Conservation (phyloP, 1,140 invertebrate genomes). For the Drosophila sturtevanti region DNA sequence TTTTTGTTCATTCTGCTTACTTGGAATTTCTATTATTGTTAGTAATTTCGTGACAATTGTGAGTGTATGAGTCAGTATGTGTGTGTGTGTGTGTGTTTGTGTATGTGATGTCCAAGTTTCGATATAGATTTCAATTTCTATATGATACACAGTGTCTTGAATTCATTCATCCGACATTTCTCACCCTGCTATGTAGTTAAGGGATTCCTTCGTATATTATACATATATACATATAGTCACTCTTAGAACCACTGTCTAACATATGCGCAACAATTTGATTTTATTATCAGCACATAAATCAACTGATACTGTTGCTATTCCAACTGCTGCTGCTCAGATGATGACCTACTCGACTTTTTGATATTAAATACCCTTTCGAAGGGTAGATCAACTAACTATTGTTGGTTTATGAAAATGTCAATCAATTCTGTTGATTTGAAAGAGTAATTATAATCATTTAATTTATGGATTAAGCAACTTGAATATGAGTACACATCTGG, state of each 20-base stretch:
- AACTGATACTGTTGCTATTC: conserved; percentile 30
- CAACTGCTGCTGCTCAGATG: neutral
- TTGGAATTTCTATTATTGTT: conserved; percentile 57
- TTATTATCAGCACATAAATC: conserved; percentile 70
- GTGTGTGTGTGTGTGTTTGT: too few species aligned
- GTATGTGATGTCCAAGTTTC: too few species aligned
- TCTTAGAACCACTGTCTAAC: neutral
- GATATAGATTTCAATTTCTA: neutral
- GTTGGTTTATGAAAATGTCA: too few species aligned
- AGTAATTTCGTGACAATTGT: conserved; percentile 43
- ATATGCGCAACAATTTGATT: conserved; percentile 55
- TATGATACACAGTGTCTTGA: neutral
- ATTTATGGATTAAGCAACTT: too few species aligned
- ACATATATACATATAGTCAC: too few species aligned
- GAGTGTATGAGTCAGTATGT: conserved; percentile 17
- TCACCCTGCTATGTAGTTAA: neutral
- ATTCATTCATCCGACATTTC: neutral
- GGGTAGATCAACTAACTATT: neutral
- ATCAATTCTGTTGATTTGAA: neutral
- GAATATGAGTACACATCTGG: too few species aligned
- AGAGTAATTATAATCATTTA: too few species aligned
- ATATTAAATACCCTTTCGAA: neutral
- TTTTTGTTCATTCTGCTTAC: conserved; percentile 39
- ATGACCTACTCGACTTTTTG: neutral
- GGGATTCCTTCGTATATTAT: conserved; percentile 3